phyloP scores from a whole-genome alignment of 2,888 invertebrate genomes.

The Andricus curvator region DNA sequence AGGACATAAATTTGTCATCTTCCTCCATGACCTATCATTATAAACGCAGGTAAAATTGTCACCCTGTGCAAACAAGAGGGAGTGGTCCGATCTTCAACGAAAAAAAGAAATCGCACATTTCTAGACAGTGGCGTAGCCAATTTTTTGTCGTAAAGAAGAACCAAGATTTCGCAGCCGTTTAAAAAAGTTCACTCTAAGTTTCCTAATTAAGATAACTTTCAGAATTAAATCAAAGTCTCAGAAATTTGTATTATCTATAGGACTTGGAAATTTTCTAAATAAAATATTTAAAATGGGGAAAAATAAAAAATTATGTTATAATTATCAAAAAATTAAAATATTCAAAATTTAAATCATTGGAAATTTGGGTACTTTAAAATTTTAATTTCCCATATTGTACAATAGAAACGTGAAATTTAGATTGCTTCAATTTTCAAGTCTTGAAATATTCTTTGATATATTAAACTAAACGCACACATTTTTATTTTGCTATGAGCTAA shows the following conservation, averaged over 20 bases:
- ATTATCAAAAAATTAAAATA: background rate
- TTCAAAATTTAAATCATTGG: background rate
- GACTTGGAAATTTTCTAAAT: too few relatives aligned
- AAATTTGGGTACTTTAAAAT: background rate
- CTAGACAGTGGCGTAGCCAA: slow-evolving; percentile 4
- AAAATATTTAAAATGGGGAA: too few relatives aligned
- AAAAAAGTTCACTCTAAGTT: too few relatives aligned
- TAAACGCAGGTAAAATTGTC: slow-evolving; percentile 22
- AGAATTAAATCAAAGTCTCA: too few relatives aligned
- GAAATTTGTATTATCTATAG: too few relatives aligned
- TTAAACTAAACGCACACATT: background rate
- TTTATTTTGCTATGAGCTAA: slow-evolving; percentile 16
- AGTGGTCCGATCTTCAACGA: slow-evolving; percentile 26
- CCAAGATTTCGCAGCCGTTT: background rate
- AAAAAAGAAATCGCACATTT: slow-evolving; percentile 1
- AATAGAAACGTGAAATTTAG: background rate
- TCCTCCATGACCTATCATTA: slow-evolving; percentile 32
- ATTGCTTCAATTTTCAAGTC: background rate
- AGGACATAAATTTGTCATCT: slow-evolving; percentile 30
- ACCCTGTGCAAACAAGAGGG: slow-evolving; percentile 33
- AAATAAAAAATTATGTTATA: background rate
- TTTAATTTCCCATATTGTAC: too few relatives aligned
- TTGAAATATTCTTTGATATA: background rate
- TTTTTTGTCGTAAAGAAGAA: background rate
- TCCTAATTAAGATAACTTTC: too few relatives aligned